Evolutionary conservation across 2,888 invertebrate species (phyloP).

Genomic region (Tenodera sinensis): DNA sequence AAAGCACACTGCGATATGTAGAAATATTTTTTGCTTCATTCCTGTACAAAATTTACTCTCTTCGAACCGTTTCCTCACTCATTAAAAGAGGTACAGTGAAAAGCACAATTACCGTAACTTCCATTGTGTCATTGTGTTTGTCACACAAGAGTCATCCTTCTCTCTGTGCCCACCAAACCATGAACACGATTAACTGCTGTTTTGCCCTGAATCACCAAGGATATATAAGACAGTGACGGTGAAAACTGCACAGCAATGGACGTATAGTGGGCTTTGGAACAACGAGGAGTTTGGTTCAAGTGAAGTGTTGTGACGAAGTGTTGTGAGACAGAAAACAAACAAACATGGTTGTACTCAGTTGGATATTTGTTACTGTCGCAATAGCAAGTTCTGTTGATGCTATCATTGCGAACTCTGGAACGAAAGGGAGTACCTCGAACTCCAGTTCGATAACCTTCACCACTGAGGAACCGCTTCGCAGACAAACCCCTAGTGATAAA

Average conservation of each 20-base stretch:
- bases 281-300: background rate
- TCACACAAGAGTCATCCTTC: background rate
- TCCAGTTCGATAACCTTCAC: background rate
- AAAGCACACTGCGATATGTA: background rate
- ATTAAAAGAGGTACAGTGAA: background rate
- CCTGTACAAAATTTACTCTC: background rate
- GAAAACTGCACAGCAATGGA: background rate
- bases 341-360: background rate
- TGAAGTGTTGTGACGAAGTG: background rate
- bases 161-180: background rate
- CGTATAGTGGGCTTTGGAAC: too few species aligned
- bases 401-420: background rate
- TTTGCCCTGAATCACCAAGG: background rate
- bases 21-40: background rate
- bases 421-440: background rate
- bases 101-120: background rate
- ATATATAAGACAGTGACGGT: background rate
- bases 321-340: background rate
- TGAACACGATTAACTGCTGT: background rate
- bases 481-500: background rate
- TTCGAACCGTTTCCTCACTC: background rate
- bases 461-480: background rate
- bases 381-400: background rate
- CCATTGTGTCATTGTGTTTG: background rate
- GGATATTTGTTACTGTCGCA: background rate